These are phyloP conservation scores for Babyrousa celebensis DNA, from an alignment of 2,797 vertebrate genomes.

Conservation along the genomic window DNA sequence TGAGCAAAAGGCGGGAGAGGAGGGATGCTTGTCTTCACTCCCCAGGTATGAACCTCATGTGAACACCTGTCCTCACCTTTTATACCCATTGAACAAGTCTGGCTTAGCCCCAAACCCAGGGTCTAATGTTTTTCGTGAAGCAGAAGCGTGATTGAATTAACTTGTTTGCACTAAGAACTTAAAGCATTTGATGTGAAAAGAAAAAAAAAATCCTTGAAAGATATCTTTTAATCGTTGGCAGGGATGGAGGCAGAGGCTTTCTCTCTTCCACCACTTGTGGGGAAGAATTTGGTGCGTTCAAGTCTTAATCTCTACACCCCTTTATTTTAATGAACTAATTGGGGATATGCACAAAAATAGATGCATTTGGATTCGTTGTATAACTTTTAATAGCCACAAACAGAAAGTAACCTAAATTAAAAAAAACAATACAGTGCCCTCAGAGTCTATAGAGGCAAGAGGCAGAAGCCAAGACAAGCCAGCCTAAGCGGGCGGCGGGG, in stretches of 20 bases:
- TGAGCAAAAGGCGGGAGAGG: neutral
- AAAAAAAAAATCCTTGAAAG: neutral
- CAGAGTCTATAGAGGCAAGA: constrained; percentile 2
- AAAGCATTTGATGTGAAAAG: constrained; percentile 45
- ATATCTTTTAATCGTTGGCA: neutral
- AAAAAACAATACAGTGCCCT: neutral
- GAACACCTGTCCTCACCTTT: neutral
- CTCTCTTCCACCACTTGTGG: neutral
- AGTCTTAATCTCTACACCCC: neutral
- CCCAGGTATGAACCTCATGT: too few relatives aligned
- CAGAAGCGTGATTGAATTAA: neutral
- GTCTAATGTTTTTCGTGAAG: constrained; percentile 16
- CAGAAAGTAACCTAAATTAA: neutral
- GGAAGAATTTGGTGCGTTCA: neutral
- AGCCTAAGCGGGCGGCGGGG: neutral
- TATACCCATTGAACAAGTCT: neutral
- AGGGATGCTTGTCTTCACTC: neutral
- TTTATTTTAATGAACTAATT: constrained; percentile 30
- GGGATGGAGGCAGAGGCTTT: neutral
- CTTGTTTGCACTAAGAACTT: constrained; percentile 23
- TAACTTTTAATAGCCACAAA: neutral
- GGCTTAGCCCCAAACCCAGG: neutral
- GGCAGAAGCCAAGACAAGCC: neutral
- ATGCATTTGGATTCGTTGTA: neutral
- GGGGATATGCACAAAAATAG: neutral